phyloP scores from a whole-genome alignment of 2,797 vertebrate genomes.

The Cichlasoma orientale region DNA sequence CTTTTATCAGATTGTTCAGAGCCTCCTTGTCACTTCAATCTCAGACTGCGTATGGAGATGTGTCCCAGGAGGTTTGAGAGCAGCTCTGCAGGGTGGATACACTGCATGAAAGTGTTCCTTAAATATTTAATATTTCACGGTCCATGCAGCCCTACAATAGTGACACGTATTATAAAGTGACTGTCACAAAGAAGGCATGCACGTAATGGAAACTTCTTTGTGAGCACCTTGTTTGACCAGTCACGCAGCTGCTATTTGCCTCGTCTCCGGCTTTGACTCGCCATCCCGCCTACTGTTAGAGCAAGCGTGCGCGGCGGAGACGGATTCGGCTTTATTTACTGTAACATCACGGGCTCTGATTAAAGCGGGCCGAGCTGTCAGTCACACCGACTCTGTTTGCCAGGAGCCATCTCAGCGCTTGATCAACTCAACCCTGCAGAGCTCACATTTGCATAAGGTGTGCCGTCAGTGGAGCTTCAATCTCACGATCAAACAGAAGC shows the following conservation, averaged over 20 bases:
- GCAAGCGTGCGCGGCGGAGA: neutral
- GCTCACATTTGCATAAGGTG: conserved; percentile 24
- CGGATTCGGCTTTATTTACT: neutral
- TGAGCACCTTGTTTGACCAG: conserved; percentile 48
- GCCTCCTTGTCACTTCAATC: neutral
- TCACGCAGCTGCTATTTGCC: conserved; percentile 18
- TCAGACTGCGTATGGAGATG: neutral
- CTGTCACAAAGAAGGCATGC: conserved; percentile 34
- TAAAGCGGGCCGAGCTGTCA: neutral
- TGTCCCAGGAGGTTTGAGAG: neutral
- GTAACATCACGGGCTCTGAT: neutral
- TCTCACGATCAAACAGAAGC: neutral
- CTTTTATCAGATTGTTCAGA: conserved; percentile 21
- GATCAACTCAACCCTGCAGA: neutral
- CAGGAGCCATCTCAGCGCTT: neutral
- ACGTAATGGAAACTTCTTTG: conserved; percentile 41
- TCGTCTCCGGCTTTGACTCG: neutral
- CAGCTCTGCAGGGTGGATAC: conserved; percentile 21
- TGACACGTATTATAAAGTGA: neutral
- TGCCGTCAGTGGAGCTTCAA: neutral
- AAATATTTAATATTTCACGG: conserved; percentile 18
- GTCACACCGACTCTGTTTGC: neutral
- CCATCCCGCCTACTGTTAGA: neutral
- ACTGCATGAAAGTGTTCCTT: neutral
- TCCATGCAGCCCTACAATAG: neutral